Percentiles rank a stretch among this genome's conserved stretches.
phyloP scores from a whole-genome alignment of 1,140 invertebrate species.

The Alviniconcha marisindica region DNA sequence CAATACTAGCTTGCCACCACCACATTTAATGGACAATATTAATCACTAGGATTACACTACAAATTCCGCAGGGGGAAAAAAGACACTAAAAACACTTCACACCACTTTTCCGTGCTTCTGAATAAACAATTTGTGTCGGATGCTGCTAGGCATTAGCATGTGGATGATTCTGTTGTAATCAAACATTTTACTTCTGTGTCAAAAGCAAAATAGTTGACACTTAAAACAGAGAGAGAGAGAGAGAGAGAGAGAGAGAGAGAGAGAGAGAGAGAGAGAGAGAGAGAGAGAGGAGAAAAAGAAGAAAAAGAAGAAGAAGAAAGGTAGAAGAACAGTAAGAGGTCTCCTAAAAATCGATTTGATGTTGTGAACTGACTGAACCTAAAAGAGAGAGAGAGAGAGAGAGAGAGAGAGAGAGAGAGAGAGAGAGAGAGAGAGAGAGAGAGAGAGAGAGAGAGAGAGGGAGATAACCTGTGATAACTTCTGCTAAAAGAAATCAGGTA shows the following conservation, averaged over 20 bases:
- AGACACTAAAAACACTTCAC: not conserved
- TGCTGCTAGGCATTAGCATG: not conserved
- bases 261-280: no score
- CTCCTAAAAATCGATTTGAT: no score
- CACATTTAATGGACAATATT: conserved; percentile 3
- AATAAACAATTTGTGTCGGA: not conserved
- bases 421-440: not conserved
- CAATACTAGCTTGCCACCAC: conserved; percentile 17
- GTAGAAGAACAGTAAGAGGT: no score
- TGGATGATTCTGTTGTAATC: not conserved
- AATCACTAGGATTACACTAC: conserved; percentile 21
- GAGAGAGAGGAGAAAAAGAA: no score
- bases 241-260: not conserved
- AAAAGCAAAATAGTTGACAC: not conserved
- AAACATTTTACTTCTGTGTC: not conserved
- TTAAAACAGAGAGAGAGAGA: not conserved
- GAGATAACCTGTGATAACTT: not conserved
- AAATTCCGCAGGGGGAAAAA: not conserved
- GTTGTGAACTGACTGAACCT: no score
- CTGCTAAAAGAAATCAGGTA: conserved; percentile 21
- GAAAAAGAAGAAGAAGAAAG: no score
- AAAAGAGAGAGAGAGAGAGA: not conserved
- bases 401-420: not conserved
- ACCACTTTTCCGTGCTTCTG: not conserved
- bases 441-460: not conserved